Percentiles rank a stretch among this genome's conserved stretches.
Conservation (phyloP, 2,797 vertebrate species). For the Calcarius lapponicus region DNA sequence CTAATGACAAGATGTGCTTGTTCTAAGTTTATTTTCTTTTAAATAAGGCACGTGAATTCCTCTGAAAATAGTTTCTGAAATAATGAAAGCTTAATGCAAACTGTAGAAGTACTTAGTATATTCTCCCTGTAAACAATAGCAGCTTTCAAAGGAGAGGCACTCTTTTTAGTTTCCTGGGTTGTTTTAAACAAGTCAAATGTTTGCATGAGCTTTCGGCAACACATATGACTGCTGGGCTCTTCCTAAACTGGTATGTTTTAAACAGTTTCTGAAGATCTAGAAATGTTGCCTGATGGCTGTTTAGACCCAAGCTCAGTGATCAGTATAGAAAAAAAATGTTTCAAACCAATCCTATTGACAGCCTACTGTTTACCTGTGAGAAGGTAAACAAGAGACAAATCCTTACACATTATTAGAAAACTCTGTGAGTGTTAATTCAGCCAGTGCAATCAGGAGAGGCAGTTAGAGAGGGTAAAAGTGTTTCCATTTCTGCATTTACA, state of each 20-base stretch:
- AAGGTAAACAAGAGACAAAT: background rate
- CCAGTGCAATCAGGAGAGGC: background rate
- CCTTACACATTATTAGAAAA: background rate
- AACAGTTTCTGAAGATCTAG: background rate
- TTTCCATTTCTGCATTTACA: background rate
- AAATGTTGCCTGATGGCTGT: background rate
- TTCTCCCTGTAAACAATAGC: background rate
- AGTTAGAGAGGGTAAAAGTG: background rate
- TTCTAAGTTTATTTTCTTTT: background rate
- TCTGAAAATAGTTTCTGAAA: background rate
- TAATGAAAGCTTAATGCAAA: background rate
- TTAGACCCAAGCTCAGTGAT: background rate
- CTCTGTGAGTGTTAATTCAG: background rate
- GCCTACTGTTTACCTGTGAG: background rate
- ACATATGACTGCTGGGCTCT: background rate
- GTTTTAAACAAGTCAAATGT: background rate
- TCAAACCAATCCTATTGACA: background rate
- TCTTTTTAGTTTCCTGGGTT: background rate
- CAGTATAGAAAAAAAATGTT: background rate
- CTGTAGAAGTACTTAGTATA: background rate
- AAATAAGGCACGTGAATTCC: background rate
- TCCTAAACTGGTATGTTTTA: background rate
- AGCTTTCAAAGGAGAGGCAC: background rate
- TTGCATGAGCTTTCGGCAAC: background rate
- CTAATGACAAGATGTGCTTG: background rate